Percentiles rank a stretch among this genome's conserved stretches.
These are phyloP conservation scores for Cartodere bifasciata DNA, from an alignment of 2,888 invertebrate genomes.

Conservation along the genomic window DNA sequence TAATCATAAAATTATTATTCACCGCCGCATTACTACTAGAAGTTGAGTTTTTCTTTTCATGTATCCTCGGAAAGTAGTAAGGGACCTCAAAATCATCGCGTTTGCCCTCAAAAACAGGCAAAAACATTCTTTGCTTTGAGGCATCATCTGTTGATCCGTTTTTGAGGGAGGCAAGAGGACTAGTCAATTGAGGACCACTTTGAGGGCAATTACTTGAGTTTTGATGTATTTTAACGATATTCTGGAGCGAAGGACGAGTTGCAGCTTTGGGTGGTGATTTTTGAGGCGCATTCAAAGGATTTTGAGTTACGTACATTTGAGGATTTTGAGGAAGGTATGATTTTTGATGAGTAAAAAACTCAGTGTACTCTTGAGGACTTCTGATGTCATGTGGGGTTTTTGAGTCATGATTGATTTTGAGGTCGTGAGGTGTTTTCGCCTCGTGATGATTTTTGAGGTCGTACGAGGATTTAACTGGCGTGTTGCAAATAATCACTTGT, in stretches of 20 bases:
- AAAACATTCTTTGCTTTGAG: conserved; percentile 33
- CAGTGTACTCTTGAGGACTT: too few relatives aligned
- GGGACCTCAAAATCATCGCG: conserved; percentile 31
- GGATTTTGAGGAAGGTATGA: too few relatives aligned
- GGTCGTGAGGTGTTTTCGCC: too few relatives aligned
- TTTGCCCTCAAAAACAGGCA: conserved; percentile 23
- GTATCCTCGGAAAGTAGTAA: conserved; percentile 33
- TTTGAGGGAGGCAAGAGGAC: too few relatives aligned
- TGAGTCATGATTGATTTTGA: conserved; percentile 14
- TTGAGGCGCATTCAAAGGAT: too few relatives aligned
- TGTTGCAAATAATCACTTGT: conserved; percentile 17
- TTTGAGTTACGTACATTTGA: too few relatives aligned
- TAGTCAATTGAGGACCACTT: too few relatives aligned
- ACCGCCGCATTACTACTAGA: conserved; percentile 38
- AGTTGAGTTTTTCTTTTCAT: conserved; percentile 36
- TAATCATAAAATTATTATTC: conserved; percentile 41
- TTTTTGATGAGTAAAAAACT: too few relatives aligned
- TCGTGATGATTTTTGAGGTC: conserved; percentile 12
- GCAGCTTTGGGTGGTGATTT: too few relatives aligned
- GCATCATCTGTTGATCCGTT: conserved; percentile 21
- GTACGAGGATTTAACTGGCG: conserved; percentile 14
- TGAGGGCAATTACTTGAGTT: too few relatives aligned
- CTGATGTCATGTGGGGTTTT: conserved; percentile 12
- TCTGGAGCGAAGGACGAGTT: too few relatives aligned
- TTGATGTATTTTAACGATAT: too few relatives aligned